A percentile compares a stretch with the other conserved stretches of the same genome.
Conservation (phyloP, 2,797 vertebrate genomes). For the Chelmon rostratus region DNA sequence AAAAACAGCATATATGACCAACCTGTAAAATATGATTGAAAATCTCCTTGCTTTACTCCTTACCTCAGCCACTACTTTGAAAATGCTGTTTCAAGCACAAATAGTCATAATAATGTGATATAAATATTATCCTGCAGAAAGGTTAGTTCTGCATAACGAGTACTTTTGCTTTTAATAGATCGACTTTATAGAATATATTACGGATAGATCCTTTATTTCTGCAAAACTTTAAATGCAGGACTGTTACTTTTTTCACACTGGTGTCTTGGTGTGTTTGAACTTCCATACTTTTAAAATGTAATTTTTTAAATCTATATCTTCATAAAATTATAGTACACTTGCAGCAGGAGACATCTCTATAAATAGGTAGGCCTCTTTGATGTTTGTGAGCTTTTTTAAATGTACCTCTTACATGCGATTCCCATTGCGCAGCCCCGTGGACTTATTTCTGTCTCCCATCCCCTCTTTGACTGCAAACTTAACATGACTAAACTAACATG, state of each 20-base stretch:
- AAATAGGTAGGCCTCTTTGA: background rate
- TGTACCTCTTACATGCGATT: slow-evolving; percentile 12
- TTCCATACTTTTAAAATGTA: background rate
- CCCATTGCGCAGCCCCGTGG: background rate
- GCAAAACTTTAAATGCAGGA: background rate
- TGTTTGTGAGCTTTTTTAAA: background rate
- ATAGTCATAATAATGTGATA: background rate
- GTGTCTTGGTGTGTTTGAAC: slow-evolving; percentile 1
- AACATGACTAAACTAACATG: slow-evolving; percentile 47
- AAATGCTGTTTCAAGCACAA: background rate
- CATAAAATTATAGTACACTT: background rate
- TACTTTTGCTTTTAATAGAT: background rate
- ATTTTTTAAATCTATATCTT: background rate
- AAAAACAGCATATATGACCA: background rate
- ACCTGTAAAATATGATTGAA: background rate
- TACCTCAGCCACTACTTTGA: background rate
- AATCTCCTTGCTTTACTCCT: background rate
- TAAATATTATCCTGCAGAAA: background rate
- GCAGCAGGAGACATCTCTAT: background rate
- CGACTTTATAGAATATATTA: background rate
- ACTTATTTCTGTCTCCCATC: slow-evolving; percentile 32
- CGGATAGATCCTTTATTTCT: background rate
- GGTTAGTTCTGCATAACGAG: background rate
- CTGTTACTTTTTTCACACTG: too few relatives aligned
- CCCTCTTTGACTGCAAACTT: slow-evolving; percentile 29